Conservation (phyloP, 2,797 vertebrate species). For the Gila robusta region DNA sequence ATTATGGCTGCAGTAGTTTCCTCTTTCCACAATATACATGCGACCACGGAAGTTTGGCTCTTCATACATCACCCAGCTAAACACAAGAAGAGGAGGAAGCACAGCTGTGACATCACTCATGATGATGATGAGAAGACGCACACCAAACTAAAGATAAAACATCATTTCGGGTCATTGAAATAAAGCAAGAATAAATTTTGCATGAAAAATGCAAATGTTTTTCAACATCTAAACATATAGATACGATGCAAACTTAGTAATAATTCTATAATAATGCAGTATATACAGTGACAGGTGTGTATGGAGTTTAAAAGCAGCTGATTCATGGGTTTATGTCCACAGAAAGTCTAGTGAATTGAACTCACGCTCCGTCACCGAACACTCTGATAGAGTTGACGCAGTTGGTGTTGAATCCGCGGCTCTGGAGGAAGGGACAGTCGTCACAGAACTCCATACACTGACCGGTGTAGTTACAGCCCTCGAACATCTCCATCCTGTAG, state of each 20-base stretch:
- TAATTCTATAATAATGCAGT: too few species aligned
- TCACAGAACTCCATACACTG: constrained; percentile 88
- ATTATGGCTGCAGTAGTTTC: constrained; percentile 84
- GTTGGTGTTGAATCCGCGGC: constrained; percentile 86
- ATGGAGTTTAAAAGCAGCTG: too few species aligned
- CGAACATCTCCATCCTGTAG: constrained; percentile 89
- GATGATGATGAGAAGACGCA: neutral
- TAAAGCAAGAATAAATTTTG: too few species aligned
- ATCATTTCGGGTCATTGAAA: too few species aligned
- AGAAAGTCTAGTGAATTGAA: neutral
- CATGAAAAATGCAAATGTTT: too few species aligned
- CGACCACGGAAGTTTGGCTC: constrained; percentile 92
- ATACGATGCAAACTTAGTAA: too few species aligned
- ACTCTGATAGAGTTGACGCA: constrained; percentile 89
- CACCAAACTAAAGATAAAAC: neutral
- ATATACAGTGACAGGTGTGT: too few species aligned
- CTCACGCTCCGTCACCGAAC: constrained; percentile 90
- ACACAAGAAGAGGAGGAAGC: neutral
- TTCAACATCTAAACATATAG: too few species aligned
- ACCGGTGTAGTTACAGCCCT: constrained; percentile 86
- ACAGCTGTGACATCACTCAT: too few species aligned
- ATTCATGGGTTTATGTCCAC: too few species aligned
- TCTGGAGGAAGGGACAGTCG: constrained; percentile 90
- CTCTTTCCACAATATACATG: constrained; percentile 92
- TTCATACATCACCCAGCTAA: constrained; percentile 93